Conservation (phyloP, 1,140 invertebrate genomes). For the Pristionchus pacificus region DNA sequence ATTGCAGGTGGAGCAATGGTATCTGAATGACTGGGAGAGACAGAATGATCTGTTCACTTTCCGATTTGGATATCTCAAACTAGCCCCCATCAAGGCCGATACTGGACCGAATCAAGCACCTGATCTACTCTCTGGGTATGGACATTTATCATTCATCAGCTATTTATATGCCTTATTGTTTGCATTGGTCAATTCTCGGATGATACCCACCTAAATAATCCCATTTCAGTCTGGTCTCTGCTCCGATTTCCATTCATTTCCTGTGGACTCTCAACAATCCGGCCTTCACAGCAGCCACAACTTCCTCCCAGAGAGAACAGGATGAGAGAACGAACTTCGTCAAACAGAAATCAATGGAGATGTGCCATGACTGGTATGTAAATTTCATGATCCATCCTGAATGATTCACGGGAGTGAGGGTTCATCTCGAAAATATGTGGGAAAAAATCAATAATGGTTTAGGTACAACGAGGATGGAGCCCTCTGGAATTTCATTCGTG, state of each 20-base stretch:
- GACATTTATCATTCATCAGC: slow-evolving; percentile 4
- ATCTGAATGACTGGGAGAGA: slow-evolving; percentile 55
- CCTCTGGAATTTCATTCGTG: slow-evolving; percentile 52
- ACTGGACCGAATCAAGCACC: slow-evolving; percentile 39
- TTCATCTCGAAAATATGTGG: slow-evolving; percentile 1
- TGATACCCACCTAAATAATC: too few relatives aligned
- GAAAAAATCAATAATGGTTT: slow-evolving; percentile 5
- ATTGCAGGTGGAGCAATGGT: slow-evolving; percentile 35
- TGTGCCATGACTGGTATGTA: slow-evolving; percentile 56
- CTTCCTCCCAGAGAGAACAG: slow-evolving; percentile 42
- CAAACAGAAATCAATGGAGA: slow-evolving; percentile 49
- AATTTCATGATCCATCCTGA: slow-evolving; percentile 1
- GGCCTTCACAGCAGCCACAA: slow-evolving; percentile 44
- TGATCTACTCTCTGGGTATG: slow-evolving; percentile 43
- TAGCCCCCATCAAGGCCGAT: slow-evolving; percentile 48
- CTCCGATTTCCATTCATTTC: slow-evolving; percentile 56
- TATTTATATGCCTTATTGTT: slow-evolving; percentile 13
- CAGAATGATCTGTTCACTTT: slow-evolving; percentile 53
- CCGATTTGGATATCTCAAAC: slow-evolving; percentile 53
- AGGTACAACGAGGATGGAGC: slow-evolving; percentile 56
- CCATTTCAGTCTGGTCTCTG: slow-evolving; percentile 48
- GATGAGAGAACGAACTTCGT: slow-evolving; percentile 44
- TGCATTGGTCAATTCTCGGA: slow-evolving; percentile 14
- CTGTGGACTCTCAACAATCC: slow-evolving; percentile 55
- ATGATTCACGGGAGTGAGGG: background rate